phyloP scores from a whole-genome alignment of 2,888 invertebrate genomes.

The Bedellia somnulentella region DNA sequence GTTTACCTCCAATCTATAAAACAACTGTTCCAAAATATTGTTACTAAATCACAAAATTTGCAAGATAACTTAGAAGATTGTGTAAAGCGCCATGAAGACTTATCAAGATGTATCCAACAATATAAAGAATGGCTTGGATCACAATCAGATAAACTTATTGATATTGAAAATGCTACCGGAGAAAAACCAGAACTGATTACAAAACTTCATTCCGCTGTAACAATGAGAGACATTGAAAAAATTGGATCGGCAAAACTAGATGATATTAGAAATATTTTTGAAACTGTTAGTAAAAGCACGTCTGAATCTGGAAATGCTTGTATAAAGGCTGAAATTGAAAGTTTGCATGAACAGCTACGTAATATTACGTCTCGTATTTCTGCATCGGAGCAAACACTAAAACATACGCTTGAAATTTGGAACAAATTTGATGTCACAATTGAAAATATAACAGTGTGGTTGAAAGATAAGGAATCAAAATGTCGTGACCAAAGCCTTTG shows the following conservation, averaged over 20 bases:
- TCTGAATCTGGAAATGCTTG: constrained; percentile 76
- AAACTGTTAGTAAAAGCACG: constrained; percentile 74
- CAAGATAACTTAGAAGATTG: constrained; percentile 83
- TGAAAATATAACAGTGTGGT: constrained; percentile 83
- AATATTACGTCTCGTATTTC: constrained; percentile 69
- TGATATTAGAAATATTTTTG: constrained; percentile 68
- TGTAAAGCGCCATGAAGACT: constrained; percentile 81
- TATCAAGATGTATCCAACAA: constrained; percentile 72
- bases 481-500: constrained; percentile 86
- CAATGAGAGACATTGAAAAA: constrained; percentile 66
- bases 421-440: constrained; percentile 81
- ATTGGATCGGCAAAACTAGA: constrained; percentile 67
- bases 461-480: constrained; percentile 78
- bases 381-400: constrained; percentile 72
- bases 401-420: constrained; percentile 80
- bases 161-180: constrained; percentile 81
- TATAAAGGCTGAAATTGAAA: constrained; percentile 72
- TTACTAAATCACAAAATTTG: constrained; percentile 83
- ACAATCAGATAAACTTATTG: constrained; percentile 77
- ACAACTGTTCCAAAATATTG: constrained; percentile 85
- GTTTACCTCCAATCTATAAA: constrained; percentile 86
- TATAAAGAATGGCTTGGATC: constrained; percentile 82
- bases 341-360: constrained; percentile 66
- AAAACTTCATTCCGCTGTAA: constrained; percentile 67
- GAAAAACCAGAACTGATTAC: constrained; percentile 81